Conservation (phyloP, 2,888 invertebrate species). For the Conistra vaccinii region DNA sequence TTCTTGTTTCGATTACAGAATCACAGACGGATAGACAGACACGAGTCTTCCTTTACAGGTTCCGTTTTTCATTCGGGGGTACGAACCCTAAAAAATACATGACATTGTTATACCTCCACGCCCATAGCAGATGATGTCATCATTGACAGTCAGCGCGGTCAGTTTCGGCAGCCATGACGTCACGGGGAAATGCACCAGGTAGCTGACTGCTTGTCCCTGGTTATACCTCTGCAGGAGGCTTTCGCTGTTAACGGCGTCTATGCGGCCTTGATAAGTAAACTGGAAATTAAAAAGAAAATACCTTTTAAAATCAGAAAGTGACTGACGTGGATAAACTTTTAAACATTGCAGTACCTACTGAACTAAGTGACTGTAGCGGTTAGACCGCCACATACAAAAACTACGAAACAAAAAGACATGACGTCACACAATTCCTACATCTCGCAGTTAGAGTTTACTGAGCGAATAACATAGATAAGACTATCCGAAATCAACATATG, state of each 20-base stretch:
- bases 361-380: no score
- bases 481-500: no score
- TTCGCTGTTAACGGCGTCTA: slow-evolving; percentile 87
- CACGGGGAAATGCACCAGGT: slow-evolving; percentile 91
- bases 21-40: no score
- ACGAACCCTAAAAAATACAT: neutral
- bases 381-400: no score
- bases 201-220: slow-evolving; percentile 77
- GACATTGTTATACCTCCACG: slow-evolving; percentile 83
- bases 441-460: no score
- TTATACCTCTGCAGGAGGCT: slow-evolving; percentile 77
- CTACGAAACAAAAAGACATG: no score
- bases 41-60: no score
- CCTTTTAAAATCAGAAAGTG: neutral
- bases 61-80: no score
- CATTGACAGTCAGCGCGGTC: slow-evolving; percentile 90
- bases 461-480: no score
- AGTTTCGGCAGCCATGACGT: slow-evolving; percentile 90
- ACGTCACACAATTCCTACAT: no score
- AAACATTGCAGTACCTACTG: neutral
- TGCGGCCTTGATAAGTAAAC: slow-evolving; percentile 90
- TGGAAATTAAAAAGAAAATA: slow-evolving; percentile 72
- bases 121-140: slow-evolving; percentile 90
- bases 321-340: neutral
- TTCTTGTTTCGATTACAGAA: no score